These are phyloP conservation scores for Eriocheir sinensis DNA, from an alignment of 1,140 invertebrate genomes.

Conservation along the genomic window DNA sequence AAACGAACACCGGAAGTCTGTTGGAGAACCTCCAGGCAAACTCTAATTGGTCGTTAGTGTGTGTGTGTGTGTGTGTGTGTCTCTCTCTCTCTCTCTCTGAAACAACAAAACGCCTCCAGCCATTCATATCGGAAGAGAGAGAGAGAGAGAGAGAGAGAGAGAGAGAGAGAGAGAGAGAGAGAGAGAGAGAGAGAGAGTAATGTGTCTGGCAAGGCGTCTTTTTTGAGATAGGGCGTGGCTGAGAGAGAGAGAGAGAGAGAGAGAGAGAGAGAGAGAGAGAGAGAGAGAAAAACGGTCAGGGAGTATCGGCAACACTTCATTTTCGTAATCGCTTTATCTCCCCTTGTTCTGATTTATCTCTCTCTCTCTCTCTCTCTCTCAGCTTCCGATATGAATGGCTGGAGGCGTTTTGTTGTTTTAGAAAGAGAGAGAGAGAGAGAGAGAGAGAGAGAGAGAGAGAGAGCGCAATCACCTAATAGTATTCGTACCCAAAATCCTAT, in stretches of 20 bases:
- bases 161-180: slow-evolving; percentile 5
- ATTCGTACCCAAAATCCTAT: not conserved
- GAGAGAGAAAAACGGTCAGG: not conserved
- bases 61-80: no score
- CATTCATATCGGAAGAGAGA: not conserved
- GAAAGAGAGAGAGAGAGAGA: not conserved
- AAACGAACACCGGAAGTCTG: no score
- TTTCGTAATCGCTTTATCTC: not conserved
- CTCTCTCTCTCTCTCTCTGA: no score
- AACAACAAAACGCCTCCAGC: no score
- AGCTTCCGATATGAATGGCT: no score
- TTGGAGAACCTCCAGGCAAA: no score
- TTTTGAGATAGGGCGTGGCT: no score
- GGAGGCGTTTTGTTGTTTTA: not conserved
- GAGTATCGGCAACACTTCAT: slow-evolving; percentile 24
- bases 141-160: not conserved
- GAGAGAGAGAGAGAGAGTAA: not conserved
- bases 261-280: not conserved
- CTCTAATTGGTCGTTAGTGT: no score
- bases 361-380: slow-evolving; percentile 2
- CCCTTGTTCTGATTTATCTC: not conserved
- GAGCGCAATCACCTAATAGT: not conserved
- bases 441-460: slow-evolving; percentile 3
- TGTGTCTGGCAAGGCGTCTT: no score
- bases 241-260: not conserved